Evolutionary conservation across 2,888 invertebrate species (phyloP), one percentile per base, ranked within the genome.

Genomic region (Fragum whitleyi): DNA sequence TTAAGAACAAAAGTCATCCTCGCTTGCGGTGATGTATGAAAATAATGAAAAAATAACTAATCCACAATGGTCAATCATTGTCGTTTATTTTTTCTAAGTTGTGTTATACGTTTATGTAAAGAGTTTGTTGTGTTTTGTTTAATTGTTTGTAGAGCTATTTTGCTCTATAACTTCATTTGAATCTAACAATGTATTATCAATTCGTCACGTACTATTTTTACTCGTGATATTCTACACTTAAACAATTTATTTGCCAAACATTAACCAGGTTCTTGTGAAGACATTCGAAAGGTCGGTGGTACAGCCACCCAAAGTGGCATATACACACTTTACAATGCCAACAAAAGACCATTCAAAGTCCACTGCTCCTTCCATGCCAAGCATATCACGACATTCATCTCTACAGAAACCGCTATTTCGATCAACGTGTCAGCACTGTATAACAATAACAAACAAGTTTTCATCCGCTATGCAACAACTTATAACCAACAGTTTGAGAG

Each of bases 311-410:
- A 67, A 32, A 77, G 59, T 39, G 80, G 73, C 5, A 62, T 59
- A 1, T 81, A 57, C 65, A 81, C 74, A 6, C 53, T 81, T 16
- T 69, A 77, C 70, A 81, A 76, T 73, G 53, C 61, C 21, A 32
- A 67, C 21, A 73, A 74, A 42, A 72, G 76, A 32, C 62, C 76
- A 5, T 77, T 70, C 47, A 55, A 70, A 19, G 80, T 81, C 6
- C 76, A 81, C 65, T 81, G 80, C 29, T 76, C 77, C 16, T 81
- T 81, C 36, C 55, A 74, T 2, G 26, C 69, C 36, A 73, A 70
- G 0, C 73, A 68, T 39, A 77, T 76, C 29, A 74, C 73, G 47
- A 81, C 80, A 0, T 81, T 62, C 51, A 70, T 81, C 51, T 51
- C 61, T 14, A 62, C 80, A 23, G 36, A 36, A 3, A 81, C 76